Percentiles rank a stretch among this genome's conserved stretches.
phyloP scores from a whole-genome alignment of 2,113 vertebrate genomes.

The Rhinolophus sinicus region DNA sequence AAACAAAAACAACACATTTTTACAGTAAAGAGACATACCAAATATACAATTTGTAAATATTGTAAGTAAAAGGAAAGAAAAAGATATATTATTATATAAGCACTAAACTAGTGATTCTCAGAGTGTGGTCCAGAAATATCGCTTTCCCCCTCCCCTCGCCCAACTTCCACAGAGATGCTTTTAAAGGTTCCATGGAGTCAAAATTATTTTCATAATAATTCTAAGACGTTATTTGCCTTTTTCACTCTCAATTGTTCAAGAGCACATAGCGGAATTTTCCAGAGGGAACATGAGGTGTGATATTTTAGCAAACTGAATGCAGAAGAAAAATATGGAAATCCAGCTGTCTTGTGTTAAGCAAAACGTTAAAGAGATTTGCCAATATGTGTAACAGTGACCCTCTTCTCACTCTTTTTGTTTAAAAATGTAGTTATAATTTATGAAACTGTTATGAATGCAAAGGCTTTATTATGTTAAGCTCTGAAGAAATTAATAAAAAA shows the following conservation, averaged over 20 bases:
- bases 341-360: slow-evolving; percentile 28
- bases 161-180: background rate
- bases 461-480: background rate
- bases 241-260: background rate
- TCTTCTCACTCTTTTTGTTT: background rate
- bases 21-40: background rate
- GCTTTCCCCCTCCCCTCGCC: background rate
- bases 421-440: background rate
- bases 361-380: slow-evolving; percentile 30
- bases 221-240: slow-evolving; percentile 10
- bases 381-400: background rate
- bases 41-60: background rate
- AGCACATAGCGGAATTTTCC: background rate
- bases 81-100: background rate
- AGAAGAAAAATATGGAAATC: background rate
- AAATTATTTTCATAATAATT: slow-evolving; percentile 30
- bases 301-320: slow-evolving; percentile 34
- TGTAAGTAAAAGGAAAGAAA: background rate
- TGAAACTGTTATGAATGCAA: background rate
- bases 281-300: background rate
- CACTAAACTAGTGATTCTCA: background rate
- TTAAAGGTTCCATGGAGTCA: background rate
- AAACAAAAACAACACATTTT: slow-evolving; percentile 21
- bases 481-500: background rate
- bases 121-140: background rate